Base-by-base conservation (phyloP, 1,140 invertebrate genomes). In the Drosophila rufa region DNA sequence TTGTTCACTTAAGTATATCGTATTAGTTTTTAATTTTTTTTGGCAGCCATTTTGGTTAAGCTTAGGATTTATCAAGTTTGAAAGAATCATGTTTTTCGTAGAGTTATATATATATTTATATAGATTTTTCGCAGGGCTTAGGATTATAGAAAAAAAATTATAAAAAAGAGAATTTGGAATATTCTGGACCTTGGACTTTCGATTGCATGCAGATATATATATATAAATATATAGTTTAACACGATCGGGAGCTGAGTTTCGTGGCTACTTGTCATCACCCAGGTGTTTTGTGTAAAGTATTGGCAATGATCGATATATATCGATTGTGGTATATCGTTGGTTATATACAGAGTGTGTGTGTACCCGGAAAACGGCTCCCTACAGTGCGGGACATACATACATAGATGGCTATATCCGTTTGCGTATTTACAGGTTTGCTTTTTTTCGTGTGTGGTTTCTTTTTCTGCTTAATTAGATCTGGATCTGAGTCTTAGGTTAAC, bases 41-140 rank as follows among this genome's bases (percentile, higher is more conserved):
- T 79, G 75, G 75, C 75, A 79, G 75, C 75, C 75, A 77, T 78
- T 77, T 69, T 55, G 48, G 55, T 48, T 77, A 59, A 69, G 73
- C 84, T 89, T 90, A 89, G 71, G 65, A 65, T 60, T 67, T 80
- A 85, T 84, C 71, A 71, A 76, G 36, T 53, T 25, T 61, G n/a
- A 47, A 50, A 56, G 65, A 22, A 22, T 22, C 48, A 53, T 62
- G 56, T 75, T 46, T 47, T 33, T 33, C 30, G 30, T 33, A 27
- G 25, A 27, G 27, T 30, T 15, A 40, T 68, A 59, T 48, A 62
- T 74, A 55, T 50, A 60, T 55, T 38, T 65, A 48, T 69, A 22
- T 64, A 47, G 42, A 45, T 30, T 56, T 58, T 27, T 12, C 27
- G 19, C 22, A 61, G 48, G 38, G 27, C 45, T 65, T 74, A 43